A percentile compares a stretch with the other conserved stretches of the same genome.
Evolutionary conservation across 2,113 vertebrate species (phyloP).

Genomic region (Furnarius figulus): DNA sequence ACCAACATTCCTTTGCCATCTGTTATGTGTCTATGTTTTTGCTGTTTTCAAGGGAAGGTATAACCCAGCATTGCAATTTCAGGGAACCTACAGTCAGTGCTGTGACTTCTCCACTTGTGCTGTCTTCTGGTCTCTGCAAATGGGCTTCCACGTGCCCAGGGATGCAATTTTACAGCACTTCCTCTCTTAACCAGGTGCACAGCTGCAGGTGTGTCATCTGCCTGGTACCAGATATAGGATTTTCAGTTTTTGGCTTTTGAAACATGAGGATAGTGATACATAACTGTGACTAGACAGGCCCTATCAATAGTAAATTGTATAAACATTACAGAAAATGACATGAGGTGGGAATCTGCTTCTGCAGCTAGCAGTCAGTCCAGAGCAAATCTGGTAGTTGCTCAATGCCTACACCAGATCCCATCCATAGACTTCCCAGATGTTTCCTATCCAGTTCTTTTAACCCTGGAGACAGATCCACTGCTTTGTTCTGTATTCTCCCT

Average conservation of each 20-base stretch:
- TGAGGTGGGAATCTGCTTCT: not conserved
- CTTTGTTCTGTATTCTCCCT: not conserved
- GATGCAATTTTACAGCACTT: not conserved
- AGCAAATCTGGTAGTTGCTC: not conserved
- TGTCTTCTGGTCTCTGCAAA: not conserved
- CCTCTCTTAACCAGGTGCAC: not conserved
- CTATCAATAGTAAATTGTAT: not conserved
- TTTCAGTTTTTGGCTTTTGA: not conserved
- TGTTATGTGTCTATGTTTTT: not conserved
- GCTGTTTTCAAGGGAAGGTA: not conserved
- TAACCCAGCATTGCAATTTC: not conserved
- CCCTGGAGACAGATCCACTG: not conserved
- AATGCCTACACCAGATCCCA: not conserved
- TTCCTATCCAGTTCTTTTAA: not conserved
- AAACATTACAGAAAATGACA: not conserved
- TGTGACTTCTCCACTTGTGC: not conserved
- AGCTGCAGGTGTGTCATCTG: not conserved
- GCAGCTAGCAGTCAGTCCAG: not conserved
- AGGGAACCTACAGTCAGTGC: not conserved
- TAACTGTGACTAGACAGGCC: not conserved
- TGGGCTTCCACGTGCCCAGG: fast-evolving
- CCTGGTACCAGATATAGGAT: not conserved
- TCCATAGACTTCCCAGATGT: not conserved
- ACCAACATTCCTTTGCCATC: not conserved
- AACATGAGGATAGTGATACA: fast-evolving